Conservation (phyloP, 2,888 invertebrate genomes). For the Oscheius sp. region DNA sequence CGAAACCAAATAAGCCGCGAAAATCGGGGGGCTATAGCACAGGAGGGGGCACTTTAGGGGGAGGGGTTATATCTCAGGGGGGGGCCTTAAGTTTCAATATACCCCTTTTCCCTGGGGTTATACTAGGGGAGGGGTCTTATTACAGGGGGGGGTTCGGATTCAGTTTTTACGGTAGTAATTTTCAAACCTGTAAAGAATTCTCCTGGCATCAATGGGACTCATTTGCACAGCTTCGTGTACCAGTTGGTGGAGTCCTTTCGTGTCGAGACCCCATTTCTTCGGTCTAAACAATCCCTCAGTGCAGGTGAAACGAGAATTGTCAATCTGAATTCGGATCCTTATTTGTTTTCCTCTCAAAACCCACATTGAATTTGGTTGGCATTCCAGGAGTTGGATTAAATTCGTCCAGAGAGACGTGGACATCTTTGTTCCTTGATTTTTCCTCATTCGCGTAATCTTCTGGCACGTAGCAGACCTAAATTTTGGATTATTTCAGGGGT, state of each 20-base stretch:
- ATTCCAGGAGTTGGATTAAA: constrained; percentile 46
- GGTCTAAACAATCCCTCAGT: constrained; percentile 78
- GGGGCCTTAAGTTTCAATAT: no score
- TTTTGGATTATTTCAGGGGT: neutral
- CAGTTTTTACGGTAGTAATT: no score
- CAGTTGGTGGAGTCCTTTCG: constrained; percentile 77
- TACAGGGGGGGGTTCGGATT: no score
- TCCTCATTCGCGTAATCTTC: constrained; percentile 75
- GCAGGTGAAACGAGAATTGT: constrained; percentile 75
- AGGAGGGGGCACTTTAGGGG: no score
- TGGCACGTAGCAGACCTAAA: constrained; percentile 75
- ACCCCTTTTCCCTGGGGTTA: no score
- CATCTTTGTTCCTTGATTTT: constrained; percentile 42
- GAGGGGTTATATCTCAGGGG: no score
- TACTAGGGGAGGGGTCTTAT: no score
- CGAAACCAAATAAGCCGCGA: no score
- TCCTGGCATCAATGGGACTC: constrained; percentile 78
- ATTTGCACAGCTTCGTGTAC: constrained; percentile 78
- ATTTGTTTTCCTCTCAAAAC: neutral
- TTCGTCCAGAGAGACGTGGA: constrained; percentile 46
- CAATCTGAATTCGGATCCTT: constrained; percentile 72
- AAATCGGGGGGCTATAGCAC: no score
- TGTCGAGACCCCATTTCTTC: constrained; percentile 78
- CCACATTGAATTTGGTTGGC: constrained; percentile 49
- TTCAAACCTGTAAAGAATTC: constrained; percentile 64